These are phyloP conservation scores for Elysia crispata DNA, from an alignment of 2,888 invertebrate genomes.

Conservation along the genomic window DNA sequence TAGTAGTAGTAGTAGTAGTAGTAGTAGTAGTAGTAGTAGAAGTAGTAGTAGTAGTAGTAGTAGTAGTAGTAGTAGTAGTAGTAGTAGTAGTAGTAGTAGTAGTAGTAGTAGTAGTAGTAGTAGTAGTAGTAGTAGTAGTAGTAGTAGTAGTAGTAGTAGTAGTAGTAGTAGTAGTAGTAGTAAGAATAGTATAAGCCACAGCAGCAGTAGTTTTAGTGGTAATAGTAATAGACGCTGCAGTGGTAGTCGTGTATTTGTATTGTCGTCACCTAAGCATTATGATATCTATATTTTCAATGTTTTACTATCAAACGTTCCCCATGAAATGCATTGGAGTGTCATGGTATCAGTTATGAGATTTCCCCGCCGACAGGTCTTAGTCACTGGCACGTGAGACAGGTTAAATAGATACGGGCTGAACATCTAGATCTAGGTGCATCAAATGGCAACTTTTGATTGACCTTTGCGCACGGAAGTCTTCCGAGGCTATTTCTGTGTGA, in stretches of 20 bases:
- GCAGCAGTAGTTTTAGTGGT: conserved; percentile 2
- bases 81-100: conserved; percentile 17
- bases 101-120: conserved; percentile 24
- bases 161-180: no score
- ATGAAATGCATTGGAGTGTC: background rate
- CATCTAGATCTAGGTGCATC: no score
- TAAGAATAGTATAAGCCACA: no score
- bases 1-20: conserved; percentile 11
- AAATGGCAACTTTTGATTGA: no score
- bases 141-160: conserved; percentile 15
- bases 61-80: conserved; percentile 13
- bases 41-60: conserved; percentile 19
- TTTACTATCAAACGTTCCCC: no score
- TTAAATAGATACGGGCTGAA: no score
- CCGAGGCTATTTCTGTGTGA: no score
- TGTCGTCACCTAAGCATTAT: background rate
- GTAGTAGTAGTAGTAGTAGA: conserved; percentile 18
- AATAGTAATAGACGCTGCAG: background rate
- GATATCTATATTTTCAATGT: no score
- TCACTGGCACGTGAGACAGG: no score
- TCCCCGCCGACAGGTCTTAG: no score
- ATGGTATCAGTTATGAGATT: no score
- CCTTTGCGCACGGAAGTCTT: no score
- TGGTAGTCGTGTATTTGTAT: background rate
- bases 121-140: conserved; percentile 12